These are phyloP conservation scores for Dioctria rufipes DNA, from an alignment of 2,888 invertebrate genomes.

Conservation along the genomic window DNA sequence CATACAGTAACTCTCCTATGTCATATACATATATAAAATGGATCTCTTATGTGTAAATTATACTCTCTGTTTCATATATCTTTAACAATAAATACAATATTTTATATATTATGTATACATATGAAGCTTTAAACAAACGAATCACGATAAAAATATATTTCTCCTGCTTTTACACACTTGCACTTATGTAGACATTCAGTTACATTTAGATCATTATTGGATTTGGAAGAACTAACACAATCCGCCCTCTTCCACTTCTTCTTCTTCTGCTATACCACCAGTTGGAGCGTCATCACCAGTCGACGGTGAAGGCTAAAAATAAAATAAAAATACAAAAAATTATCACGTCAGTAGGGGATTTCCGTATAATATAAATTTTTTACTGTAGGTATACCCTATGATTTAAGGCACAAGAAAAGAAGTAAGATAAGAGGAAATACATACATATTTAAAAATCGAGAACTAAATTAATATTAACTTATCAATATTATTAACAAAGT, in stretches of 20 bases:
- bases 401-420: too few species aligned
- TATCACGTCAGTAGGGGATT: too few species aligned
- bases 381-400: too few species aligned
- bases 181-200: slow-evolving; percentile 24
- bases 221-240: slow-evolving; percentile 55
- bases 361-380: too few species aligned
- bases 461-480: too few species aligned
- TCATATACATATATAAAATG: slow-evolving; percentile 28
- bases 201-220: slow-evolving; percentile 30
- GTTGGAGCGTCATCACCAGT: slow-evolving; percentile 1
- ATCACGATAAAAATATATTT: slow-evolving; percentile 41
- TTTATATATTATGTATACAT: neutral
- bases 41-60: slow-evolving; percentile 51
- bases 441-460: too few species aligned
- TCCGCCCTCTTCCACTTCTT: slow-evolving; percentile 55
- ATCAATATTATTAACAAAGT: too few species aligned
- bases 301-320: slow-evolving; percentile 30
- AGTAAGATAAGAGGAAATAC: too few species aligned
- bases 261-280: slow-evolving; percentile 20
- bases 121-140: slow-evolving; percentile 55
- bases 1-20: neutral
- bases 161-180: slow-evolving; percentile 27
- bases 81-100: slow-evolving; percentile 55
- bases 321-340: too few species aligned
- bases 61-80: slow-evolving; percentile 49